Base-by-base conservation (phyloP, 1,140 invertebrate species). In the Drosophila nebulosa region DNA sequence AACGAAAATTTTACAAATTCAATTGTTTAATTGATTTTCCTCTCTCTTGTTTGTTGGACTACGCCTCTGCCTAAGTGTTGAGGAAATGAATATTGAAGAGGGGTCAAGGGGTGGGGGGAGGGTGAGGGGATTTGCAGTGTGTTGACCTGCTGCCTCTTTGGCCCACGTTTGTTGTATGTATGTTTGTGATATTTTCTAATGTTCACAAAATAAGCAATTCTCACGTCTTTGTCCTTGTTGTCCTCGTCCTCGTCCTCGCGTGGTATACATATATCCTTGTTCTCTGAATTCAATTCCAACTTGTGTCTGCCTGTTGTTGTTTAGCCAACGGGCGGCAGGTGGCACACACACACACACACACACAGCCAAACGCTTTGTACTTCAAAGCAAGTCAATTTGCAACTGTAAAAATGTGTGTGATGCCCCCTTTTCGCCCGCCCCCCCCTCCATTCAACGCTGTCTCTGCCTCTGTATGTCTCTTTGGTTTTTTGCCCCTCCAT, bases 171-270 rank as follows among this genome's bases (percentile, higher is more conserved):
- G 26, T 57, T 62, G 58, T 79, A n/a, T 30, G 27, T 30, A 65
- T 70, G 73, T 73, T 62, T 86, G 66, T 76, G 71, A 88, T 76
- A 77, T 86, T 86, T 83, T 88, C 85, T 88, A 79, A 88, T 88
- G 88, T 78, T 83, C 78, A 74, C 71, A 77, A 88, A 88, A 88
- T 88, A 88, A 88, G 84, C 83, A 88, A 88, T 83, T 88, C 83
- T 88, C 83, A 88, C 83, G 83, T 88, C 70, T 83, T 68, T 70
- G 79, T 75, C 75, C 67, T 77, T 56, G 69, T 58, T 21, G 14
- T 9, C 7, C 2, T 63, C 42, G 55, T 56, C 56, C 53, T 22
- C 9, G 9, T 16, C 58, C 50, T 42, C 39, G 39, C 68, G 57
- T 35, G 73, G 64, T 66, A 64, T 64, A 62, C 16, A 62, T 73